A percentile compares a stretch with the other conserved stretches of the same genome.
Conservation (phyloP, 1,140 invertebrate genomes). For the Zaprionus lachaisei region DNA sequence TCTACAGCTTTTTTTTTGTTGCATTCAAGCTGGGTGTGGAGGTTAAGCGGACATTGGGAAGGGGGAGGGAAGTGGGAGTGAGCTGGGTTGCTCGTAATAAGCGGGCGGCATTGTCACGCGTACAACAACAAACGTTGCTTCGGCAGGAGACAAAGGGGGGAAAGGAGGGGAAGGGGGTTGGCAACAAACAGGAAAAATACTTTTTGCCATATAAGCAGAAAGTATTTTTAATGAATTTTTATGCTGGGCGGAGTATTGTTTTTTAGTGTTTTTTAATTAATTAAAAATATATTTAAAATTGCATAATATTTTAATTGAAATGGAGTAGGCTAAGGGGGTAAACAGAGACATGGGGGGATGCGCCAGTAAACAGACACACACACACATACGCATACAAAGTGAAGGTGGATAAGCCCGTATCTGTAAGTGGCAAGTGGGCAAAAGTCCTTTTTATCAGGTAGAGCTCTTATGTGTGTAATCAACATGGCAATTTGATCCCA, state of each 20-base stretch:
- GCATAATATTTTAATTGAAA: constrained; percentile 71
- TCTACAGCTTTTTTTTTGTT: constrained; percentile 16
- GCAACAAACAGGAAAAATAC: constrained; percentile 60
- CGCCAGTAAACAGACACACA: background rate
- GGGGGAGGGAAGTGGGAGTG: background rate
- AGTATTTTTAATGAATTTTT: constrained; percentile 79
- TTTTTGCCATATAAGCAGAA: constrained; percentile 70
- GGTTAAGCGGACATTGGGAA: background rate
- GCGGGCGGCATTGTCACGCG: constrained; percentile 70
- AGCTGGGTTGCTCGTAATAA: constrained; percentile 49
- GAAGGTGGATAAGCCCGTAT: background rate
- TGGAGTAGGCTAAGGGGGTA: constrained; percentile 17
- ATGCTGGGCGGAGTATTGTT: constrained; percentile 52
- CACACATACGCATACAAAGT: background rate
- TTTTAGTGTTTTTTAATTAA: constrained; percentile 75
- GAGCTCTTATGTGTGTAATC: background rate
- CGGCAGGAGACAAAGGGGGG: background rate
- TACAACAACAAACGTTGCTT: constrained; percentile 18
- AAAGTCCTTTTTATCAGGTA: constrained; percentile 6
- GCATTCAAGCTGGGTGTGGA: constrained; percentile 34
- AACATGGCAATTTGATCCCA: constrained; percentile 3
- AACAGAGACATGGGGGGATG: background rate
- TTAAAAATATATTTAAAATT: constrained; percentile 78
- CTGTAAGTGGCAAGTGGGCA: background rate
- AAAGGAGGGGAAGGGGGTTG: constrained; percentile 22